A percentile compares a stretch with the other conserved stretches of the same genome.
Evolutionary conservation across 2,113 vertebrate species (phyloP).

Genomic region (Casuarius casuarius): DNA sequence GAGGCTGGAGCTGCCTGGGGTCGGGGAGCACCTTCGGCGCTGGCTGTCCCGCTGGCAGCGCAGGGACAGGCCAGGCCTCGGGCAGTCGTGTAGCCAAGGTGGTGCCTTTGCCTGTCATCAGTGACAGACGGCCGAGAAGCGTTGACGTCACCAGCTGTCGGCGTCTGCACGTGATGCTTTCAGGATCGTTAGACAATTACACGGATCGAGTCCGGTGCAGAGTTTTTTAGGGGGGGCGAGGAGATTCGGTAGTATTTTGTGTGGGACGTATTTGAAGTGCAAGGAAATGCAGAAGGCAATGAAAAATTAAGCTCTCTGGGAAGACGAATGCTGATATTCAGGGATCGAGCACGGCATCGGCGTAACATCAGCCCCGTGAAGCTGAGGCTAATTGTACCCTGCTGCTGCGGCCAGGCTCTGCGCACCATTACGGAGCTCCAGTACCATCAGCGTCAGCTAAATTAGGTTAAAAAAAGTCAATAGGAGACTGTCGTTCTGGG

Average conservation of each 20-base stretch:
- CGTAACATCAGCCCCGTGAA: not conserved
- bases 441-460: constrained; percentile 4
- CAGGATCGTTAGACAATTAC: not conserved
- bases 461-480: constrained; percentile 49
- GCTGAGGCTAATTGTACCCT: not conserved
- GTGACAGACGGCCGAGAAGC: not conserved
- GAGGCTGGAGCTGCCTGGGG: not conserved
- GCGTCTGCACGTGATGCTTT: not conserved
- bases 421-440: not conserved
- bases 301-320: not conserved
- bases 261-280: rapidly evolving
- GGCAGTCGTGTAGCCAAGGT: not conserved
- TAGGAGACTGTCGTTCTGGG: not conserved
- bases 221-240: not conserved
- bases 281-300: not conserved
- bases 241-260: not conserved
- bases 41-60: not conserved
- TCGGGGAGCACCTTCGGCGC: not conserved
- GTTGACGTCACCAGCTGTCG: not conserved
- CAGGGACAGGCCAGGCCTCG: not conserved
- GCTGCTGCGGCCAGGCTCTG: not conserved
- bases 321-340: not conserved
- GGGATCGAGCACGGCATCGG: not conserved
- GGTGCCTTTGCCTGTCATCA: not conserved
- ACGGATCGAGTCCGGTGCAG: not conserved